Evolutionary conservation across 2,888 invertebrate species (phyloP).

Genomic region (Lysandra coridon): DNA sequence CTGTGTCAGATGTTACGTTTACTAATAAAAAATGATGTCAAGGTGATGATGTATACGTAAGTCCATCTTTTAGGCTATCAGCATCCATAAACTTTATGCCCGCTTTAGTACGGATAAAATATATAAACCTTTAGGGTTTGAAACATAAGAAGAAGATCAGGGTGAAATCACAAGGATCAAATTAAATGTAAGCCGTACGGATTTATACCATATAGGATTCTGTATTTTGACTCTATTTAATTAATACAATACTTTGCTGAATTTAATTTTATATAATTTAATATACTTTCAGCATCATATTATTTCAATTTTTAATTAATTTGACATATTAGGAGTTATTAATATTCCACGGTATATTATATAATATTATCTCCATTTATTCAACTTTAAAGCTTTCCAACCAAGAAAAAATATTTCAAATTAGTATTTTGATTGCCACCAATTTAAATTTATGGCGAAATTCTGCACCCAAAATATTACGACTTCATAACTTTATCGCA

Average conservation of each 20-base stretch:
- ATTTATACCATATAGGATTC: not conserved
- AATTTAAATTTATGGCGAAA: not conserved
- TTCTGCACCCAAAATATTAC: not conserved
- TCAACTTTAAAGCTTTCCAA: no score
- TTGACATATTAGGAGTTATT: no score
- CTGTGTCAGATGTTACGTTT: conserved; percentile 20
- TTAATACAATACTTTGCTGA: no score
- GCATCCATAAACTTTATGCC: not conserved
- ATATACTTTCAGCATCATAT: no score
- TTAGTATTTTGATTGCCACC: not conserved
- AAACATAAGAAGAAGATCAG: not conserved
- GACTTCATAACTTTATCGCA: not conserved
- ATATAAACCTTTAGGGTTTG: not conserved
- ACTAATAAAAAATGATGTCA: conserved; percentile 25
- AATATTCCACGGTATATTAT: no score
- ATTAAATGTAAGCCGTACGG: not conserved
- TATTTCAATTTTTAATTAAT: no score
- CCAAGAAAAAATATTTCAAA: not conserved
- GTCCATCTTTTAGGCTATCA: not conserved
- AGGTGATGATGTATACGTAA: conserved; percentile 13
- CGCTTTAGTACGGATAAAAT: not conserved
- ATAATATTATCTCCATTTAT: no score
- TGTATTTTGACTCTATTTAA: no score
- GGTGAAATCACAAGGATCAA: conserved; percentile 2
- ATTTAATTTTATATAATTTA: no score